A percentile compares a stretch with the other conserved stretches of the same genome.
These are phyloP conservation scores for Sepiola atlantica DNA, from an alignment of 2,888 invertebrate genomes.

Conservation along the genomic window DNA sequence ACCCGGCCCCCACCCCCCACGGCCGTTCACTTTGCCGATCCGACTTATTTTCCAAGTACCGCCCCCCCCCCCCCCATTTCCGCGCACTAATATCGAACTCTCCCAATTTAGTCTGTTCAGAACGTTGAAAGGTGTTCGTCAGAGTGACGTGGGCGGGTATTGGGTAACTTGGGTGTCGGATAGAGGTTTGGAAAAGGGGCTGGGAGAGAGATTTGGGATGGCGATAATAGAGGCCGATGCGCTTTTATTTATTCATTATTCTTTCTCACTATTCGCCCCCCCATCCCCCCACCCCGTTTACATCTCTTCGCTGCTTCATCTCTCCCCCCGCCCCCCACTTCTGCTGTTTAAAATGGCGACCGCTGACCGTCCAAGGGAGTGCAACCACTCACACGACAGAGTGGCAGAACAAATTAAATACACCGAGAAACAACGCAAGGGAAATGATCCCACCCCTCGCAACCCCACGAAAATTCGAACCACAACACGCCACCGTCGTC, in stretches of 20 bases:
- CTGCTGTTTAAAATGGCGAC: neutral
- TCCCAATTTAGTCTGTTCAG: neutral
- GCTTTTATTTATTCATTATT: constrained; percentile 32
- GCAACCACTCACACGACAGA: neutral
- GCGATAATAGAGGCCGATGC: neutral
- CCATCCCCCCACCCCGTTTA: no score
- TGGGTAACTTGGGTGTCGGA: no score
- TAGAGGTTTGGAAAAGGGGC: no score
- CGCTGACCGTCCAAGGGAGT: constrained; percentile 12
- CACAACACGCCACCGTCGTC: no score
- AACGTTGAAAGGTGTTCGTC: neutral
- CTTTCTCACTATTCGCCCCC: no score
- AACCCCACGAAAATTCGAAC: neutral
- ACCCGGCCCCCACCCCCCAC: no score
- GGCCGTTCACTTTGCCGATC: neutral
- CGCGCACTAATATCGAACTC: neutral
- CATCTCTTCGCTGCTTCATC: neutral
- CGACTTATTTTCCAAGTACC: neutral
- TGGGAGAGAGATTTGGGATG: neutral
- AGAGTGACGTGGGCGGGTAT: neutral
- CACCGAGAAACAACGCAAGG: constrained; percentile 17
- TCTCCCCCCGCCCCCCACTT: neutral
- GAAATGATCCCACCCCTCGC: neutral
- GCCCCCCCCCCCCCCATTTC: neutral
- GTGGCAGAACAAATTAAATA: constrained; percentile 17